Evolutionary conservation across 2,888 invertebrate genomes (phyloP).

Genomic region (Andrena haemorrhoa): DNA sequence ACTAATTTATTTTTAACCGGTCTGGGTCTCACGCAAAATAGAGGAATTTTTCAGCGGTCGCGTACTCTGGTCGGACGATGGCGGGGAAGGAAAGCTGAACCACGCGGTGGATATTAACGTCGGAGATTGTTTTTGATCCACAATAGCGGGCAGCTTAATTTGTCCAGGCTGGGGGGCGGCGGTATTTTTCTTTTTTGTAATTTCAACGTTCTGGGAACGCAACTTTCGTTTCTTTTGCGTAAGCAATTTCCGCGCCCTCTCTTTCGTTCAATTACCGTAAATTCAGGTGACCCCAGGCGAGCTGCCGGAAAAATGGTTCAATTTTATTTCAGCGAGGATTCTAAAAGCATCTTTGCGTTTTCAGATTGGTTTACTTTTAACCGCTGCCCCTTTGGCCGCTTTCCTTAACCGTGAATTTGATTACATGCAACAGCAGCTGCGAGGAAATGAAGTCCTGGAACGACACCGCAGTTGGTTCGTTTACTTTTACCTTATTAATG

Average conservation of each 20-base stretch:
- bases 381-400: neutral
- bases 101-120: constrained; percentile 24
- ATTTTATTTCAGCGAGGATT: neutral
- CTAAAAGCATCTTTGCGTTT: neutral
- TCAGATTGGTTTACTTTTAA: neutral
- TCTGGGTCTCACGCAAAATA: neutral
- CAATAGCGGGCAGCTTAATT: constrained; percentile 33
- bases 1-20: constrained; percentile 27
- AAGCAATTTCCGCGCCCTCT: constrained; percentile 36
- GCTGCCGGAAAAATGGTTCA: neutral
- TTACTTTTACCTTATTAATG: constrained; percentile 19
- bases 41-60: neutral
- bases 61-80: constrained; percentile 2
- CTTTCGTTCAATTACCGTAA: constrained; percentile 32
- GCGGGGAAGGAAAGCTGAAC: constrained; percentile 4
- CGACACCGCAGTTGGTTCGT: neutral
- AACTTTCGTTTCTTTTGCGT: constrained; percentile 25
- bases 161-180: neutral
- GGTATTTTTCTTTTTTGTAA: constrained; percentile 7
- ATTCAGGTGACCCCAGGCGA: neutral
- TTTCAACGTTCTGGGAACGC: constrained; percentile 19
- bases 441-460: neutral
- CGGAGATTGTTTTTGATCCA: constrained; percentile 28
- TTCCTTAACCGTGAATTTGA: neutral
- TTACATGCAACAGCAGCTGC: neutral